Evolutionary conservation across 2,888 invertebrate genomes (phyloP), one percentile per base, ranked within the genome.

Genomic region (Mesorhabditis sp.): DNA sequence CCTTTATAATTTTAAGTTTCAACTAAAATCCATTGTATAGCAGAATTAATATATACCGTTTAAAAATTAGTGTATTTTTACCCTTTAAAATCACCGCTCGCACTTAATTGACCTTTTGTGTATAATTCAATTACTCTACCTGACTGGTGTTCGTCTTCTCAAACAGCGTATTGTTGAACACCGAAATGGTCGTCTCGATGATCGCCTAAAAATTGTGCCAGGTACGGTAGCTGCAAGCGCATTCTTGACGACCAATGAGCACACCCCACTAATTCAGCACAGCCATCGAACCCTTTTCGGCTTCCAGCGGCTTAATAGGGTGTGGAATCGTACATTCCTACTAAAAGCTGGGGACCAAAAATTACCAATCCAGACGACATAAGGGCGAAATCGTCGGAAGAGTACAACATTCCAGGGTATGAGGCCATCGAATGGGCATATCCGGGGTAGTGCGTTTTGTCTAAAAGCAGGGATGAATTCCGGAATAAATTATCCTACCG

Each of bases 141-240:
- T 91, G 73, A 69, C 90, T 89, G 63, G 91, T 89, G 77, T 90
- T 89, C 58, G 92, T 89, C 70, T 90, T 89, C 75, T 90, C 89
- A 91, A 91, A 92, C 4, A 92, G 87, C 50, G 89, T 89, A 10
- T 87, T 85, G 86, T 93, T 93, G 81, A 90, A 90, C 84, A 92
- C 92, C 75, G 90, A 90, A 67, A 93, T 90, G 4, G 91, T 90
- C 4, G 93, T 93, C 72, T 94, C 93, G 7, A 91, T 90, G 2
- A 92, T 88, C 6, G 91, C 88, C 87, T 84, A 68, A 67, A 45
- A 65, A 65, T 43, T 5, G 5, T n/a, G n/a, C 43, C 43, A 5
- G 43, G 28, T 65, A 5, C n/a, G 43, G 43, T 5, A 42, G 28
- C 65, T n/a, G 10, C 15, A 15, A 15, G 28, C 64, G 2, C 7